A percentile compares a stretch with the other conserved stretches of the same genome.
These are phyloP conservation scores for Hyphantria cunea DNA, from an alignment of 1,140 invertebrate genomes.

Conservation along the genomic window DNA sequence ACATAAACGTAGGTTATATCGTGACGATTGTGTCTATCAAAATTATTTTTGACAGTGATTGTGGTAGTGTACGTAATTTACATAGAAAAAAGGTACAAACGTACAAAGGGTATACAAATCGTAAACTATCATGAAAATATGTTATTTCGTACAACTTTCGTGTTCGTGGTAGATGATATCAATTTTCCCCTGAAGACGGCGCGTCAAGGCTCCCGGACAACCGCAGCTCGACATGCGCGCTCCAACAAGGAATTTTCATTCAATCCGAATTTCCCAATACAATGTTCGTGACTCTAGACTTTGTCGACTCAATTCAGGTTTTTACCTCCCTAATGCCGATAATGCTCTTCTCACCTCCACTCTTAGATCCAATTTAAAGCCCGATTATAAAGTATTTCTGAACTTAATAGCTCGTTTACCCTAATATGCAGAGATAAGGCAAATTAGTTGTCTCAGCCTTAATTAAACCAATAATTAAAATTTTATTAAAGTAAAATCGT, in stretches of 20 bases:
- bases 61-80: too few species aligned
- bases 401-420: constrained; percentile 24
- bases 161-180: constrained; percentile 32
- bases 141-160: too few species aligned
- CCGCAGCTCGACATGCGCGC: constrained; percentile 27
- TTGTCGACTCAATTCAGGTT: constrained; percentile 50
- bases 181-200: constrained; percentile 36
- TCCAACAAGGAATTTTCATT: constrained; percentile 51
- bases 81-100: too few species aligned
- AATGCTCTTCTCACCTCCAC: constrained; percentile 1
- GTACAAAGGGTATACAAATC: too few species aligned
- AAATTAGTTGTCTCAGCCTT: constrained; percentile 39
- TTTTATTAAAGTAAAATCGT: constrained; percentile 64
- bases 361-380: constrained; percentile 21
- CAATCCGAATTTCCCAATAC: constrained; percentile 56
- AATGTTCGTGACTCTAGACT: constrained; percentile 43
- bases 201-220: neutral
- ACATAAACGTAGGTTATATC: too few species aligned
- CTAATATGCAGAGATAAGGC: constrained; percentile 35
- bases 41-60: too few species aligned
- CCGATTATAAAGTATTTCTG: constrained; percentile 22
- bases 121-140: too few species aligned
- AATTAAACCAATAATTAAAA: constrained; percentile 62
- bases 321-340: constrained; percentile 4
- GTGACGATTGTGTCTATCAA: too few species aligned